These are phyloP conservation scores for Amblyjoppa fuscipennis DNA, from an alignment of 2,888 invertebrate species.

Conservation along the genomic window DNA sequence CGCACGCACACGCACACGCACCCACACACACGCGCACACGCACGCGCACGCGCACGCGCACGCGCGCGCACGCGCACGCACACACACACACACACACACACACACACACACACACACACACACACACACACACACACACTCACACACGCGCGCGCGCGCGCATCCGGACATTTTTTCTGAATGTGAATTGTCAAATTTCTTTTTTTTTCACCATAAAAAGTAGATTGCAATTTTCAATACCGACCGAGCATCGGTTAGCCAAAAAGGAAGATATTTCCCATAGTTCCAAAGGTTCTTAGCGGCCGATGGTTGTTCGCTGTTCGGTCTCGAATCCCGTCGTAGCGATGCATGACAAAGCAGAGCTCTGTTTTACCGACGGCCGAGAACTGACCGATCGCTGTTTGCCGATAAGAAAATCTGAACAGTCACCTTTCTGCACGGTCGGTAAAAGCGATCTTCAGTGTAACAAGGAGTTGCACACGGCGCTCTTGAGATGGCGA, in stretches of 20 bases:
- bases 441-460: not conserved
- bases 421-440: not conserved
- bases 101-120: no score
- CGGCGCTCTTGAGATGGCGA: conserved; percentile 25
- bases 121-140: no score
- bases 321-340: not conserved
- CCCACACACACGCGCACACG: no score
- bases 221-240: not conserved
- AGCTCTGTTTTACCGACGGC: not conserved
- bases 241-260: not conserved
- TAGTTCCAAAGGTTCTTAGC: not conserved
- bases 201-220: no score
- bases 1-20: no score
- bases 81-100: no score
- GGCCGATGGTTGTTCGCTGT: not conserved
- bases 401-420: not conserved
- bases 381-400: not conserved
- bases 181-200: no score
- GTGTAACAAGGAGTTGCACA: not conserved
- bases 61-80: no score
- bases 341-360: conserved; percentile 7
- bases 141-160: no score
- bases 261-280: not conserved
- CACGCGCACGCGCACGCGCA: no score
- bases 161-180: no score